Evolutionary conservation across 2,888 invertebrate species (phyloP), one percentile per base, ranked within the genome.

Genomic region (Caradrina kadenii): DNA sequence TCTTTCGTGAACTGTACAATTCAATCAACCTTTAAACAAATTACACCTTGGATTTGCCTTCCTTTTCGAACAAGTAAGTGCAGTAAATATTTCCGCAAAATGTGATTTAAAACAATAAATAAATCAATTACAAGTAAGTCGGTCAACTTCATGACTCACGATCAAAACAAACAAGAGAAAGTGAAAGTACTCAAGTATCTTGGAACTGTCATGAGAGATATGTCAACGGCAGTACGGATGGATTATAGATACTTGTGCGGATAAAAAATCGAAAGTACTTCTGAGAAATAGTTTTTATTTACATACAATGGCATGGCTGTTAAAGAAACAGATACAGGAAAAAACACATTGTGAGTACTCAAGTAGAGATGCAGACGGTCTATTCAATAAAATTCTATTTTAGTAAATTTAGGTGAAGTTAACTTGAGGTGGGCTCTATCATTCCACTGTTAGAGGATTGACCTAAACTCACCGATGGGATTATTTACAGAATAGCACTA

Each of bases 11-110:
- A 48, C 45, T 50, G 8, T 73, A 64, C 61, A 52, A 53, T 52
- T 66, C 45, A 74, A 62, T 64, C 58, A 82, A 74, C 73, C 71
- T 82, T 80, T 62, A 74, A 26, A 58, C 64, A 66, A 69, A 75
- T 63, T 42, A 69, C 62, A 63, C 81, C 81, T 83, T 73, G 72
- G 17, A 42, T 66, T 76, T 77, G 58, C 81, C 83, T 81, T 82
- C 78, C 73, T 79, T 72, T 73, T 22, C 52, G 54, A 53, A 69
- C 55, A 69, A 53, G 52, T 61, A 69, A 53, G 52, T 61, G 70
- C 50, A 59, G 55, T 26, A 17, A 63, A 63, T 60, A 76, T 82
- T 75, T 79, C 73, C 82, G 74, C 71, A 68, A 79, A 81, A 69
- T 61, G 11, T 19, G 21, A 66, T 65, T 62, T 22, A 56, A 52